phyloP scores from a whole-genome alignment of 2,888 invertebrate genomes.

The Thera obeliscata region DNA sequence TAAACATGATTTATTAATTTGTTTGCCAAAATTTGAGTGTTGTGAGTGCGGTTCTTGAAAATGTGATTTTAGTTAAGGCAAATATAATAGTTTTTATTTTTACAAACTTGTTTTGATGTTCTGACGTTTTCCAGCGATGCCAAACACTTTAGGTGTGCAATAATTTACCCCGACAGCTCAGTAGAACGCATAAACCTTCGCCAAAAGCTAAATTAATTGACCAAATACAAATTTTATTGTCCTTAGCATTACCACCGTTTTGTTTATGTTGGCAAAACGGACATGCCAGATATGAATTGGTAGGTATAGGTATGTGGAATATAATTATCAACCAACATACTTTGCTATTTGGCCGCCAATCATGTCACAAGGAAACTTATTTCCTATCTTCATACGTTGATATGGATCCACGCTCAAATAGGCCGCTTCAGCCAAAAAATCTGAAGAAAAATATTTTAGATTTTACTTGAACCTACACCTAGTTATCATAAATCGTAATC shows the following conservation, averaged over 20 bases:
- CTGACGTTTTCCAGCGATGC: too few species aligned
- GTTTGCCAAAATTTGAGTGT: too few species aligned
- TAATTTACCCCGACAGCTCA: constrained; percentile 11
- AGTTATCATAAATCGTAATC: too few species aligned
- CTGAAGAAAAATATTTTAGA: constrained; percentile 54
- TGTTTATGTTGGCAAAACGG: constrained; percentile 74
- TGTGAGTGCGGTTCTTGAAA: too few species aligned
- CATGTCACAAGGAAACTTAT: constrained; percentile 81
- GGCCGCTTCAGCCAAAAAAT: constrained; percentile 86
- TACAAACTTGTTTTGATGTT: too few species aligned
- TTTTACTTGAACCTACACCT: too few species aligned
- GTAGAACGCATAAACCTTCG: constrained; percentile 7
- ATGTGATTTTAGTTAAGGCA: too few species aligned
- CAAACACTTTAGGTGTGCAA: neutral
- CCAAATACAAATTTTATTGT: constrained; percentile 75
- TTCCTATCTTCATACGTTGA: constrained; percentile 70
- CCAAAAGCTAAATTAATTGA: constrained; percentile 35
- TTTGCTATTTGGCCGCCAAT: constrained; percentile 88
- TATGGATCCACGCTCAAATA: constrained; percentile 90
- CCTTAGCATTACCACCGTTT: constrained; percentile 55
- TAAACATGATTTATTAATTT: too few species aligned
- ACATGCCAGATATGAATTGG: too few species aligned
- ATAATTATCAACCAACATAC: constrained; percentile 61
- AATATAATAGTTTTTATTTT: too few species aligned
- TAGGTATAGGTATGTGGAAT: neutral